Percentiles rank a stretch among this genome's conserved stretches.
Conservation (phyloP, 2,888 invertebrate genomes). For the Phortica magna region DNA sequence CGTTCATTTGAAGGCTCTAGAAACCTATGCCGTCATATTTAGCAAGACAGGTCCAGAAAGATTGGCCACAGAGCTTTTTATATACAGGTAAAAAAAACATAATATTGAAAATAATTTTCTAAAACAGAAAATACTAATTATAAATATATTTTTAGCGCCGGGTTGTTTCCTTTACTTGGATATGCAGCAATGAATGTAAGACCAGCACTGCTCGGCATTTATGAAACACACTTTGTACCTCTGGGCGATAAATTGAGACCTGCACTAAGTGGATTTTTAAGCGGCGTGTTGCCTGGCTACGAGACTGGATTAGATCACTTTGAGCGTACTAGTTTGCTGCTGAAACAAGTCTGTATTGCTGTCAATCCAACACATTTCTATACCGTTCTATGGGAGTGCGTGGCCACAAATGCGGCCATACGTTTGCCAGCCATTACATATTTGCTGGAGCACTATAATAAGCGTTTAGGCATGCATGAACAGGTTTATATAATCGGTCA, state of each 20-base stretch:
- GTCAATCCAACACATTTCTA: conserved; percentile 90
- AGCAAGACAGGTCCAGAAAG: conserved; percentile 90
- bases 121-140: neutral
- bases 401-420: conserved; percentile 88
- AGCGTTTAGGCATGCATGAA: conserved; percentile 87
- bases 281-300: conserved; percentile 91
- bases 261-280: conserved; percentile 90
- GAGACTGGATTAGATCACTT: conserved; percentile 92
- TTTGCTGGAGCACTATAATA: conserved; percentile 88
- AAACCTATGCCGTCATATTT: conserved; percentile 94
- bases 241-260: conserved; percentile 85
- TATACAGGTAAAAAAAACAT: conserved; percentile 82
- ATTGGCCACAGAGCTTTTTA: conserved; percentile 89
- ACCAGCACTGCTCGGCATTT: conserved; percentile 87
- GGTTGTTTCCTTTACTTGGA: conserved; percentile 92
- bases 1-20: conserved; percentile 93
- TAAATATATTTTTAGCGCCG: conserved; percentile 77
- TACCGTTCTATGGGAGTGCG: conserved; percentile 92
- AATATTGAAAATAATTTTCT: neutral
- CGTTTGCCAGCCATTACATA: conserved; percentile 90
- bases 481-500: conserved; percentile 91
- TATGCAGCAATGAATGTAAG: conserved; percentile 94
- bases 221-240: conserved; percentile 92
- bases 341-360: conserved; percentile 82
- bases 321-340: conserved; percentile 81